These are phyloP conservation scores for Echeneis naucrates DNA, from an alignment of 2,797 vertebrate species.

Conservation along the genomic window DNA sequence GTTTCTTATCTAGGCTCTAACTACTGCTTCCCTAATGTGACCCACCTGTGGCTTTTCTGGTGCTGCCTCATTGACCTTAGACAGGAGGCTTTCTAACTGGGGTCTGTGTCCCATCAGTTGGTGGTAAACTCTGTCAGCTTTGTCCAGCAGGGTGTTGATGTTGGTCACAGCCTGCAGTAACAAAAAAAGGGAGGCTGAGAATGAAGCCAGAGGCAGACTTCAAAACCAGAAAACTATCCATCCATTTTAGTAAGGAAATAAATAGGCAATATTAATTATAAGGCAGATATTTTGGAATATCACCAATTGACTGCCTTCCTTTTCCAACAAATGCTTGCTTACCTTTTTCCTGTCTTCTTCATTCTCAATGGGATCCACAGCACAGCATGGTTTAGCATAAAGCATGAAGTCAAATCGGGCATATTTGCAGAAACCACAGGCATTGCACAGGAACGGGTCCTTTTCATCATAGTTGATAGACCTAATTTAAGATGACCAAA, in stretches of 20 bases:
- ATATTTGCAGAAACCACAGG: constrained; percentile 99
- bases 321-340: background rate
- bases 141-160: constrained; percentile 97
- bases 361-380: constrained; percentile 98
- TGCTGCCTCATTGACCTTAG: constrained; percentile 97
- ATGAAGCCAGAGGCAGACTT: background rate
- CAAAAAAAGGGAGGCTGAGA: background rate
- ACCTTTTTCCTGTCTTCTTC: constrained; percentile 99
- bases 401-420: constrained; percentile 99
- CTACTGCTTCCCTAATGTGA: background rate
- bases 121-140: constrained; percentile 98
- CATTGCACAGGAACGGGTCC: constrained; percentile 98
- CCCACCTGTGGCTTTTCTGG: constrained; percentile 97
- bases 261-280: too few species aligned
- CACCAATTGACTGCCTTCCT: background rate
- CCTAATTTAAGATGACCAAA: constrained; percentile 70
- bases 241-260: too few species aligned
- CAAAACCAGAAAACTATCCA: too few species aligned
- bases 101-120: constrained; percentile 99
- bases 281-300: background rate
- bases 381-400: constrained; percentile 97
- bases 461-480: constrained; percentile 99
- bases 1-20: background rate
- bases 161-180: constrained; percentile 94
- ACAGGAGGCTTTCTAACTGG: constrained; percentile 95